Base-by-base conservation (phyloP, 1,140 invertebrate species). In the Stegodyphus dumicola region DNA sequence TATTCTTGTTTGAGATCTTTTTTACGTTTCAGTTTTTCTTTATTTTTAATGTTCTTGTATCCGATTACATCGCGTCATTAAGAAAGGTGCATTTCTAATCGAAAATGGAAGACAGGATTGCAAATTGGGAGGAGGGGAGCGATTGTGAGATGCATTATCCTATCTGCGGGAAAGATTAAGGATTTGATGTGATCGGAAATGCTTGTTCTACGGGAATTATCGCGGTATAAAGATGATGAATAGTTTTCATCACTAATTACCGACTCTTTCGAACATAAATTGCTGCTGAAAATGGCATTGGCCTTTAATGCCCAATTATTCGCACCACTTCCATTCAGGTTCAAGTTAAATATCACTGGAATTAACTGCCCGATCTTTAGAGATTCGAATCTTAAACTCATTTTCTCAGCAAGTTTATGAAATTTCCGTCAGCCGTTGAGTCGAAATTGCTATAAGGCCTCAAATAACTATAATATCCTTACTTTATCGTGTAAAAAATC, bases 181-280 rank as follows among this genome's bases (percentile, higher is more conserved):
- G 67, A 56, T 51, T 79, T 48, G 66, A 70, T 56, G 51, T 33
- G 33, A 33, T 33, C 33, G 33, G 33, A 3, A 33, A 33, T 33
- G 33, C 33, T 33, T 33, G 33, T 33, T 33, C 33, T 53, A 49
- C 52, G 15, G 77, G 77, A 69, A 69, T 69, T 79, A 69, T 69
- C 65, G 49, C 65, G 77, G 65, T 69, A 70, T 79, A 79, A 70
- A 56, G 67, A 69, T 79, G 77, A 79, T 79, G 77, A 79, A 79
- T 79, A 48, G 77, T 79, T 51, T 56, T 7, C 11, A 70, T 49
- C 67, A 66, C 56, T 79, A 79, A 79, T 79, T 79, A 79, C 77
- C 54, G 66, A 70, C 33, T 79, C 66, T 10, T 56, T 79, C 52
- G 51, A 56, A 56, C 66, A 9, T 79, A 70, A 70, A 70, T 52